These are phyloP conservation scores for Bombyx huttoni DNA, from an alignment of 2,888 invertebrate species.

Conservation along the genomic window DNA sequence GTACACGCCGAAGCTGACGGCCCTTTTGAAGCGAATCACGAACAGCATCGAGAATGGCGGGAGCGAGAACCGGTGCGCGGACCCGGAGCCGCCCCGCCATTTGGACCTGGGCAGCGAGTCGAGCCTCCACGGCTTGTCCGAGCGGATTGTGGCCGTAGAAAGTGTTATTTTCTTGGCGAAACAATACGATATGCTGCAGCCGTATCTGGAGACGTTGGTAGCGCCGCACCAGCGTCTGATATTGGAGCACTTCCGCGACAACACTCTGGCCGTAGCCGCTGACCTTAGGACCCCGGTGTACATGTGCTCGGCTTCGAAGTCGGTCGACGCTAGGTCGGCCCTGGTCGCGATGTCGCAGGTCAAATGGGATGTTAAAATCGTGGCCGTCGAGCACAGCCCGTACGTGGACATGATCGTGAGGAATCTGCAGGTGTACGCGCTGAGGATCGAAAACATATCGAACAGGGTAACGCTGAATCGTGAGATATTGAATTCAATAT, in stretches of 20 bases:
- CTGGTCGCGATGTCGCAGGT: slow-evolving; percentile 91
- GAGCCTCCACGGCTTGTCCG: slow-evolving; percentile 84
- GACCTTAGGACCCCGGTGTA: slow-evolving; percentile 90
- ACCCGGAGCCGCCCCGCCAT: slow-evolving; percentile 38
- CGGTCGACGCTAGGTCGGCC: slow-evolving; percentile 83
- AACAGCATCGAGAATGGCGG: slow-evolving; percentile 76
- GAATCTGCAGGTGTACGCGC: slow-evolving; percentile 83
- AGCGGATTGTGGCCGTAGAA: slow-evolving; percentile 93
- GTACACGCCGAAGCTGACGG: slow-evolving; percentile 79
- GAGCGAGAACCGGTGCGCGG: slow-evolving; percentile 33
- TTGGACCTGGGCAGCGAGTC: slow-evolving; percentile 68
- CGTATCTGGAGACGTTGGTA: slow-evolving; percentile 88
- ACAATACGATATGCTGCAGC: slow-evolving; percentile 87
- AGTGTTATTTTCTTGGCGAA: slow-evolving; percentile 91
- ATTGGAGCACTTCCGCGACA: slow-evolving; percentile 79
- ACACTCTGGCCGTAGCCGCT: slow-evolving; percentile 79
- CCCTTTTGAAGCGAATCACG: slow-evolving; percentile 82
- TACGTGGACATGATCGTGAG: slow-evolving; percentile 87
- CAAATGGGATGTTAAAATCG: slow-evolving; percentile 95
- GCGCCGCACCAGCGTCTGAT: slow-evolving; percentile 78
- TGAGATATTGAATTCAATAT: slow-evolving; percentile 80
- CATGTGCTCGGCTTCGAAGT: slow-evolving; percentile 85
- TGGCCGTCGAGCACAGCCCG: slow-evolving; percentile 92
- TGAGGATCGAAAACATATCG: slow-evolving; percentile 81
- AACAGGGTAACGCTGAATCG: slow-evolving; percentile 79